Evolutionary conservation across 1,140 invertebrate species (phyloP), one percentile per base, ranked within the genome.

Genomic region (Choristoneura fumiferana): DNA sequence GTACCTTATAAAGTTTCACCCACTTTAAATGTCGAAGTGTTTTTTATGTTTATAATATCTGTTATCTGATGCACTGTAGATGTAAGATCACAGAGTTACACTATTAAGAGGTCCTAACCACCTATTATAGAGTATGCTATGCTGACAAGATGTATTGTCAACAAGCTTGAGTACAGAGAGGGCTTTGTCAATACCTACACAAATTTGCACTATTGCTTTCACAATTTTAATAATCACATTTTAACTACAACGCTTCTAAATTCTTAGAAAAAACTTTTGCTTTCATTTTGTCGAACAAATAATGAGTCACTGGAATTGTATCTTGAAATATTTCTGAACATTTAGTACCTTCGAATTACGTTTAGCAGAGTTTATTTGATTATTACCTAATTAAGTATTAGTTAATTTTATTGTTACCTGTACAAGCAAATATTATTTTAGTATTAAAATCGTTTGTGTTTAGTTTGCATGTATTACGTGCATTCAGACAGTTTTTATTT

Each of bases 1-100:
- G 83, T 87, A 85, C 85, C 85, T 88, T 88, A 81, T 85, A 88
- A 88, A 88, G 85, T 88, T 88, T 88, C 85, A 88, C 85, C 85
- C 85, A 85, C 81, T 84, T 82, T 63, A 76, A 65, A 68, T 67
- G 66, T 79, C 54, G 62, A 74, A 74, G 62, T 81, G 74, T 81
- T 74, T 71, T 78, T 69, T 87, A 65, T 87, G 69, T 78, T 59
- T 40, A 54, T 78, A 54, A 29, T 29, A 29, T 29, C 22, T 79
- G 64, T 75, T 59, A 66, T 73, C 64, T 62, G 72, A 69, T 81
- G 76, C 79, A 84, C 80, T 36, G 76, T 83, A 83, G 79, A 65
- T 62, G 66, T 63, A 58, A 39, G 52, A 69, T 71, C 80, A 84
- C 78, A 68, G 55, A 59, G 60, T n/a, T n/a, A 60, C 61, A 49